These are phyloP conservation scores for Plutella xylostella DNA, from an alignment of 2,888 invertebrate species.

Conservation along the genomic window DNA sequence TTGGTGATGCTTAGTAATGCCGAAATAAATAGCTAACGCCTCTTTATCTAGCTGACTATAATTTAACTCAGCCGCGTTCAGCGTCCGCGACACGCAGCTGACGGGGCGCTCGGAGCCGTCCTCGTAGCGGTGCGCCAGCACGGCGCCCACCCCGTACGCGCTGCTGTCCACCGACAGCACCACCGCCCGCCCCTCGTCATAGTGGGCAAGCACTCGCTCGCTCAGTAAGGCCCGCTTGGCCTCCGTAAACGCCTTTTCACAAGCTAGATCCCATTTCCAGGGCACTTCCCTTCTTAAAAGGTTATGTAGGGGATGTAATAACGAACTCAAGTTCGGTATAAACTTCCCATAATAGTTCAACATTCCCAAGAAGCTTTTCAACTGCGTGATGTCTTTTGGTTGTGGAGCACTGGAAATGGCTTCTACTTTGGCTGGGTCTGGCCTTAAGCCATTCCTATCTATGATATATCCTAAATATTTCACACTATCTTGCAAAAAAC, in stretches of 20 bases:
- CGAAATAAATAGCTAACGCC: slow-evolving; percentile 18
- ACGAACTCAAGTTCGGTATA: neutral
- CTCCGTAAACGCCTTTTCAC: neutral
- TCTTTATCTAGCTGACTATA: slow-evolving; percentile 13
- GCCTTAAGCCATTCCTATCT: neutral
- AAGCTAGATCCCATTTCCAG: neutral
- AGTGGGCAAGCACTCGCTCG: neutral
- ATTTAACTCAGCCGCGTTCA: neutral
- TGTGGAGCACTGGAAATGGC: neutral
- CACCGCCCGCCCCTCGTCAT: neutral
- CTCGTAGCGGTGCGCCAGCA: slow-evolving; percentile 14
- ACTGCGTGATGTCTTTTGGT: neutral
- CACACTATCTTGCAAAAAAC: neutral
- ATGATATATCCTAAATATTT: slow-evolving; percentile 1
- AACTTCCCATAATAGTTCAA: neutral
- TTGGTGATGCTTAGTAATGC: slow-evolving; percentile 2
- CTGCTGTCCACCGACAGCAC: slow-evolving; percentile 1
- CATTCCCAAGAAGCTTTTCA: neutral
- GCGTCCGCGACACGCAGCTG: neutral
- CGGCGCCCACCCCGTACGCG: slow-evolving; percentile 18
- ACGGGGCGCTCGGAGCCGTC: neutral
- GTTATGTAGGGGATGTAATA: neutral
- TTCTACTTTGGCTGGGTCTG: neutral
- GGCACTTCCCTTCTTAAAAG: neutral
- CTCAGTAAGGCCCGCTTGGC: neutral